Conservation (phyloP, 2,113 vertebrate genomes). For the Siniperca chuatsi region DNA sequence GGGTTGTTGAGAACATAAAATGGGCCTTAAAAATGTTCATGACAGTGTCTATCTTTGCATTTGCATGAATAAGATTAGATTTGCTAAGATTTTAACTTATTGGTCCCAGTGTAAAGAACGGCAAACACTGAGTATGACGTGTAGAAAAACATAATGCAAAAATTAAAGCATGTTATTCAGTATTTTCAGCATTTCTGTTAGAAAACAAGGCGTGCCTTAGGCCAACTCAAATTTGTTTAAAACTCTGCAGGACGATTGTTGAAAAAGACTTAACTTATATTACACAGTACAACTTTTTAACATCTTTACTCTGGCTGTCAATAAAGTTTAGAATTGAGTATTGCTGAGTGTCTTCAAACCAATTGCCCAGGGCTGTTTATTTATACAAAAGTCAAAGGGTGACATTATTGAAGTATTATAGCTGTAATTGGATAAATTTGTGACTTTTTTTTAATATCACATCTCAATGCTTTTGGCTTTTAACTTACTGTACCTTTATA, state of each 20-base stretch:
- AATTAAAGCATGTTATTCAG: background rate
- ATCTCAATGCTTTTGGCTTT: no score
- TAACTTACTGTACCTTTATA: no score
- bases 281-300: background rate
- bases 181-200: background rate
- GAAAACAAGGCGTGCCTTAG: background rate
- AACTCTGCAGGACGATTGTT: background rate
- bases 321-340: background rate
- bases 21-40: constrained; percentile 33
- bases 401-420: no score
- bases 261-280: background rate
- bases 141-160: background rate
- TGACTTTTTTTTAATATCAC: no score
- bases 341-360: background rate
- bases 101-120: background rate
- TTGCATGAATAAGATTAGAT: constrained; percentile 3
- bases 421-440: no score
- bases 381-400: no score
- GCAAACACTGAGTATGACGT: background rate
- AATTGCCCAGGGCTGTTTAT: background rate
- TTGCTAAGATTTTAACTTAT: background rate
- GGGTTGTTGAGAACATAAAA: constrained; percentile 52
- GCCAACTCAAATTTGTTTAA: background rate
- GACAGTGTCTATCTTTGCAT: background rate
- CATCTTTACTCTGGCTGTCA: background rate